Evolutionary conservation across 1,140 invertebrate genomes (phyloP), one percentile per base, ranked within the genome.

Genomic region (Bradysia coprophila): DNA sequence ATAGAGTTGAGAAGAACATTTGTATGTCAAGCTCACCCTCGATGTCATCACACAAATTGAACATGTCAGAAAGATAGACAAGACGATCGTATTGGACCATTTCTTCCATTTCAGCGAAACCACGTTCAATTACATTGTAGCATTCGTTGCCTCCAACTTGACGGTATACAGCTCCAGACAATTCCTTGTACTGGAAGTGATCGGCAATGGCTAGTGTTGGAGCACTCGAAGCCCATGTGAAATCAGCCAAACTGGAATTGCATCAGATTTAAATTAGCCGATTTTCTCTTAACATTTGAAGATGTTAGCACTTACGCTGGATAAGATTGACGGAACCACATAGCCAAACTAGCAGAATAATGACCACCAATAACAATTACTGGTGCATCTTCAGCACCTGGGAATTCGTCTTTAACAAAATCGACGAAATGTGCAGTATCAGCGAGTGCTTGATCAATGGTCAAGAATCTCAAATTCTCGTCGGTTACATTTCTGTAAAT

Each of bases 221-320:
- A 19, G 71, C 82, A 57, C 79, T 83, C 21, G 78, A 79, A 0
- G 81, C 73, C 38, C 86, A 66, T 15, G 79, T 75, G 2, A 76
- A 77, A 53, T 75, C 56, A 1, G 83, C 73, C 2, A 85, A 60
- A 2, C 77, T 77, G 53, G 75, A n/a, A n/a, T n/a, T n/a, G n/a
- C n/a, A n/a, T n/a, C n/a, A n/a, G 60, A 50, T 87, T 69, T 11
- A 86, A 84, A 54, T 88, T 87, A 40, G 78, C 71, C 5, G 75
- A 53, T 51, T 77, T 62, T 48, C 77, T 69, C 83, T 83, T 88
- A 6, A n/a, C n/a, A n/a, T n/a, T n/a, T n/a, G n/a, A n/a, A n/a
- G n/a, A n/a, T n/a, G 76, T 75, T 15, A 81, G 76, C 58, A 88
- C 67, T 16, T 31, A n/a, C 28, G 10, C 69, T 75, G 24, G 24